These are phyloP conservation scores for Microtus ochrogaster DNA, from an alignment of 2,113 vertebrate species.

Conservation along the genomic window DNA sequence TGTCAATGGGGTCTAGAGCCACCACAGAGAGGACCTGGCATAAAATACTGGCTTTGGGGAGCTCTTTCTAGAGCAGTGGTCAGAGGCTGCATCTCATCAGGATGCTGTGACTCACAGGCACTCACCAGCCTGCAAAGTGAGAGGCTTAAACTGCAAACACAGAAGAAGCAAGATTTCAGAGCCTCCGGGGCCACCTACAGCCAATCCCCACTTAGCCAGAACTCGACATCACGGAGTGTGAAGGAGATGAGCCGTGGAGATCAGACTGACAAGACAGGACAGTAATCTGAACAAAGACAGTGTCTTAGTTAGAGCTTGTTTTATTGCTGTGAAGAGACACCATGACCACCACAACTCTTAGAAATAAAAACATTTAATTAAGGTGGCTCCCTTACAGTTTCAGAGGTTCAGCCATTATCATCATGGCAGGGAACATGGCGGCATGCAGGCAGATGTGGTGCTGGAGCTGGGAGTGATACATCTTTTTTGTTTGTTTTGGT, in stretches of 20 bases:
- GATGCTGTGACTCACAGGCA: neutral
- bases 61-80: neutral
- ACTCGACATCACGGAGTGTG: neutral
- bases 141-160: neutral
- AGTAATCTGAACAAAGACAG: neutral
- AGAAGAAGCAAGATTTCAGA: neutral
- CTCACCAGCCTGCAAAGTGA: neutral
- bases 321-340: too few relatives aligned
- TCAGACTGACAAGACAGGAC: neutral
- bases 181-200: rapidly evolving
- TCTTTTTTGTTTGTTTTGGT: too few relatives aligned
- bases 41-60: neutral
- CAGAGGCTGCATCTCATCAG: neutral
- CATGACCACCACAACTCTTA: too few relatives aligned
- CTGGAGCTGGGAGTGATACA: too few relatives aligned
- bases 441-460: too few relatives aligned
- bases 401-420: too few relatives aligned
- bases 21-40: neutral
- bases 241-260: neutral
- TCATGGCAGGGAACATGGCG: too few relatives aligned
- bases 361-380: too few relatives aligned
- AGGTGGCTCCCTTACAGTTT: too few relatives aligned
- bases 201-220: neutral
- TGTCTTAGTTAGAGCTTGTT: too few relatives aligned
- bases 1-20: neutral